These are phyloP conservation scores for Aphelocoma californica DNA, from an alignment of 2,797 vertebrate genomes.

Conservation along the genomic window DNA sequence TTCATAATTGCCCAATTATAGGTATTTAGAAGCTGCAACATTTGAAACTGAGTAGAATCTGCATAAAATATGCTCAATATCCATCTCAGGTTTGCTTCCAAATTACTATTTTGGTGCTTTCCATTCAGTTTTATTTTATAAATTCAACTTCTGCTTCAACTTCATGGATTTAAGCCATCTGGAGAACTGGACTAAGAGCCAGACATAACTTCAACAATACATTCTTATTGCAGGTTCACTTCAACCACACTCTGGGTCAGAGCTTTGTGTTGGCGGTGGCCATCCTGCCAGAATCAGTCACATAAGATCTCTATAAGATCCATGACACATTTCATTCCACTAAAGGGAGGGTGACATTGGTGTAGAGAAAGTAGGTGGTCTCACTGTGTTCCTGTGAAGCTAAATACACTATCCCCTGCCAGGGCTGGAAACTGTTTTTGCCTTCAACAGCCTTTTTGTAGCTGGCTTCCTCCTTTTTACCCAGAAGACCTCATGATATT, in stretches of 20 bases:
- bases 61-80: not conserved
- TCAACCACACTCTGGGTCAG: rapidly evolving
- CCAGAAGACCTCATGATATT: not conserved
- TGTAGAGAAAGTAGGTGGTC: not conserved
- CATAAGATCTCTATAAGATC: not conserved
- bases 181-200: not conserved
- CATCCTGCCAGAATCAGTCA: not conserved
- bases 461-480: not conserved
- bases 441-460: not conserved
- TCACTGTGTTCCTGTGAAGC: not conserved
- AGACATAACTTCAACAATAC: not conserved
- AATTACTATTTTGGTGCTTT: not conserved
- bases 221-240: not conserved
- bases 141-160: not conserved
- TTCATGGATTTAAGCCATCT: not conserved
- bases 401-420: not conserved
- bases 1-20: conserved; percentile 48
- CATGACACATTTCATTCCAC: not conserved
- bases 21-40: conserved; percentile 9
- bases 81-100: not conserved
- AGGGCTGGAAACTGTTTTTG: not conserved
- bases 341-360: not conserved
- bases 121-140: not conserved
- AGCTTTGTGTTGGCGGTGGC: not conserved
- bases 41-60: not conserved